These are phyloP conservation scores for Cromileptes altivelis DNA, from an alignment of 2,113 vertebrate genomes.

Conservation along the genomic window DNA sequence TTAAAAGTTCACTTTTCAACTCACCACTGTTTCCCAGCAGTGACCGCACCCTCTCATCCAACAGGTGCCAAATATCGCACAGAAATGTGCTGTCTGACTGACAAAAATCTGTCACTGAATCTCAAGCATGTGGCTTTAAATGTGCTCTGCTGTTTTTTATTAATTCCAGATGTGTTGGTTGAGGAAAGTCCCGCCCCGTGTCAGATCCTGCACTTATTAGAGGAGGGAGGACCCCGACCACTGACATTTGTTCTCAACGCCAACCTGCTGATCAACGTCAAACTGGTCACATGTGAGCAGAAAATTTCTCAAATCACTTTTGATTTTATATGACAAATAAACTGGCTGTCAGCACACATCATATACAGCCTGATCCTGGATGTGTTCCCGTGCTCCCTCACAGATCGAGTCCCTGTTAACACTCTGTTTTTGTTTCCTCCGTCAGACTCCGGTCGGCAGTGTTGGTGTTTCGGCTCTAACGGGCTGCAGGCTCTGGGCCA, in stretches of 20 bases:
- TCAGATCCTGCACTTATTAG: conserved; percentile 87
- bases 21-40: no score
- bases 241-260: conserved; percentile 94
- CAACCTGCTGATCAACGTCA: conserved; percentile 94
- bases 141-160: conserved; percentile 20
- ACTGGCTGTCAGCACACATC: no score
- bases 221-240: conserved; percentile 85
- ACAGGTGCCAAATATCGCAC: no score
- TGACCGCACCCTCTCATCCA: no score
- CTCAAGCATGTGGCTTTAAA: not conserved
- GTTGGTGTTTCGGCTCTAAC: conserved; percentile 95
- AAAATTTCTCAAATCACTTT: not conserved
- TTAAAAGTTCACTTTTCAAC: no score
- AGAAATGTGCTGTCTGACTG: not conserved
- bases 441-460: conserved; percentile 89
- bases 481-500: conserved; percentile 94
- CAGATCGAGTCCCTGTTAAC: not conserved
- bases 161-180: conserved; percentile 84
- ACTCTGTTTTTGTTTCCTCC: conserved; percentile 1
- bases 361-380: no score
- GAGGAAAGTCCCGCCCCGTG: conserved; percentile 89
- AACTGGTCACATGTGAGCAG: conserved; percentile 90
- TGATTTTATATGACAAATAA: no score
- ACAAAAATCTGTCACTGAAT: not conserved
- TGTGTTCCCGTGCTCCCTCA: no score